Base-by-base conservation (phyloP, 2,888 invertebrate genomes). In the Cephus pygmeus region DNA sequence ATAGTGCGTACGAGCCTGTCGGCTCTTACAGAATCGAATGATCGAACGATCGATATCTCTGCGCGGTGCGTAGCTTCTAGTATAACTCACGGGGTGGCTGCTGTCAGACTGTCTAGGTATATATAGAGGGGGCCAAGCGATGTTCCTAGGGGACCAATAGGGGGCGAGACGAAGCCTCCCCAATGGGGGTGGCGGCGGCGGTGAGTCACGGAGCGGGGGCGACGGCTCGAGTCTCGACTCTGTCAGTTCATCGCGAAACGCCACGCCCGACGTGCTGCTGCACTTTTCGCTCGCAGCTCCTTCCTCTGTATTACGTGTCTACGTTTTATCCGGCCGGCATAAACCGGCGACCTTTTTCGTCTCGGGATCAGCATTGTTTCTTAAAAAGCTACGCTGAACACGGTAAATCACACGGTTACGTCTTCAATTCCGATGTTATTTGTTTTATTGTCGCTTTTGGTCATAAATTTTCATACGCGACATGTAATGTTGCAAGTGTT, bases 221-320 rank as follows among this genome's bases (percentile, higher is more conserved):
- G 87, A 86, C 84, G 82, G 83, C 85, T 85, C 84, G 84, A 84
- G 86, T 74, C 77, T 77, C 82, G 81, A 82, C 82, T 84, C 84
- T 85, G 89, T 84, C 90, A 91, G 90, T 91, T 89, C 87, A 88
- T 90, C 90, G 91, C 90, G 90, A 88, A 88, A 88, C 91, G 91
- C 90, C 91, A 91, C 90, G 90, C 91, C 90, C 90, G 90, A 69
- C 75, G 75, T 36, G 69, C 73, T 34, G 77, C n/a, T 69, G 33
- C 35, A 30, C 77, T 76, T 34, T 33, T 35, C 69, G 34, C 76
- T 11, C 77, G 56, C 56, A 56, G 56, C 56, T 56, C 23, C 9
- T 56, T 56, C 23, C 23, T 23, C 23, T 56, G 9, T 56, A 35
- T 12, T 35, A 56, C 9, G 23, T 56, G 56, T 36, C 56, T 31